These are phyloP conservation scores for Meghimatium bilineatum DNA, from an alignment of 2,888 invertebrate species.

Conservation along the genomic window DNA sequence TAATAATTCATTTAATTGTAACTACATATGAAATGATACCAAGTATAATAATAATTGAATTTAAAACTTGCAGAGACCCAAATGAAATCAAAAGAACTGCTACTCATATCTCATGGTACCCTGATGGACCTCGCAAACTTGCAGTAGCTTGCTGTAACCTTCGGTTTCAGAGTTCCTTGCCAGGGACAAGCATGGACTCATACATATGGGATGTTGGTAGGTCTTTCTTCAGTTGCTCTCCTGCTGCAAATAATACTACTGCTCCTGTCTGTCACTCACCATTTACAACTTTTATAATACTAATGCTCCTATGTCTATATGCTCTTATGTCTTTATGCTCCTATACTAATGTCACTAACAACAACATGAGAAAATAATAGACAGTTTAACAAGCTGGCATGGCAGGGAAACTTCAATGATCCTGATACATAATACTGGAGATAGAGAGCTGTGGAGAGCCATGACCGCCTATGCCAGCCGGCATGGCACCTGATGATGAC, in stretches of 20 bases:
- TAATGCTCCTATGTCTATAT: not conserved
- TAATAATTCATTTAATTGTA: no score
- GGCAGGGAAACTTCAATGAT: no score
- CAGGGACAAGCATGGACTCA: constrained; percentile 83
- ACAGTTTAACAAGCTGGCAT: no score
- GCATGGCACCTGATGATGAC: no score
- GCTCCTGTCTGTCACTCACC: not conserved
- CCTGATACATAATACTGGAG: no score
- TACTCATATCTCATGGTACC: constrained; percentile 90
- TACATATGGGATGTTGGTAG: constrained; percentile 95
- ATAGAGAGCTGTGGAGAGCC: no score
- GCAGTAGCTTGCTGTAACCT: constrained; percentile 91
- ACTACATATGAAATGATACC: no score
- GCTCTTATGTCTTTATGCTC: no score
- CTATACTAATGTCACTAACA: no score
- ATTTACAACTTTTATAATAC: not conserved
- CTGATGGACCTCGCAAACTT: constrained; percentile 87
- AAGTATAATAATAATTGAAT: no score
- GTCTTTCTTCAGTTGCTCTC: constrained; percentile 53
- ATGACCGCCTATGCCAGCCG: no score
- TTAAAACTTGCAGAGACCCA: constrained; percentile 72
- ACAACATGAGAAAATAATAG: no score
- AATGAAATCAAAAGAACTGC: constrained; percentile 76
- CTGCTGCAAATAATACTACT: not conserved
- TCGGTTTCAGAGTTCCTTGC: constrained; percentile 84